These are phyloP conservation scores for Bombus consobrinus DNA, from an alignment of 1,140 invertebrate species.

Conservation along the genomic window DNA sequence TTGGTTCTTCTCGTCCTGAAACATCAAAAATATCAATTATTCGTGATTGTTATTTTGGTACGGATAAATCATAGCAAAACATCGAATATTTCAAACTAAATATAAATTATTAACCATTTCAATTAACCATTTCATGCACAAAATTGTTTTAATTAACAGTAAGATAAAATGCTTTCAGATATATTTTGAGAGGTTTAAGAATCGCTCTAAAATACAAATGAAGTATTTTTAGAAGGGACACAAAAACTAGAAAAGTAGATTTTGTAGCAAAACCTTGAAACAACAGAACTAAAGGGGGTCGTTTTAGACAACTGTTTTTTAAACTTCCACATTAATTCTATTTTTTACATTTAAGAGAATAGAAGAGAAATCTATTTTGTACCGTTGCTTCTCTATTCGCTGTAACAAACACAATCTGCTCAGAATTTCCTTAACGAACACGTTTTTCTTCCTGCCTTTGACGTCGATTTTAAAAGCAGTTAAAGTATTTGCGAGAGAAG, in stretches of 20 bases:
- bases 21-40: constrained; percentile 54
- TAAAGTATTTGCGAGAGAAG: neutral
- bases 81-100: neutral
- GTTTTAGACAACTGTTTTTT: neutral
- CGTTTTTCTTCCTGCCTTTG: neutral
- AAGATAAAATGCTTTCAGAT: neutral
- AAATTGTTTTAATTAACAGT: neutral
- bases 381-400: neutral
- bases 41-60: neutral
- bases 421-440: neutral
- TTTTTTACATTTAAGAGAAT: neutral
- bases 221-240: neutral
- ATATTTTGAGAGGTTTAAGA: neutral
- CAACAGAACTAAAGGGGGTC: neutral
- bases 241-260: neutral
- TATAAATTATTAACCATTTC: too few species aligned
- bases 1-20: constrained; percentile 96
- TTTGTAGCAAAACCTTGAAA: neutral
- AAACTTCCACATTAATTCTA: neutral
- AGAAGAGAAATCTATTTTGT: neutral
- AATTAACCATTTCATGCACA: too few species aligned
- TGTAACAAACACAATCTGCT: neutral
- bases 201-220: neutral
- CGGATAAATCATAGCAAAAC: neutral
- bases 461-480: neutral